Conservation (phyloP, 2,113 vertebrate genomes). For the Nestor notabilis region DNA sequence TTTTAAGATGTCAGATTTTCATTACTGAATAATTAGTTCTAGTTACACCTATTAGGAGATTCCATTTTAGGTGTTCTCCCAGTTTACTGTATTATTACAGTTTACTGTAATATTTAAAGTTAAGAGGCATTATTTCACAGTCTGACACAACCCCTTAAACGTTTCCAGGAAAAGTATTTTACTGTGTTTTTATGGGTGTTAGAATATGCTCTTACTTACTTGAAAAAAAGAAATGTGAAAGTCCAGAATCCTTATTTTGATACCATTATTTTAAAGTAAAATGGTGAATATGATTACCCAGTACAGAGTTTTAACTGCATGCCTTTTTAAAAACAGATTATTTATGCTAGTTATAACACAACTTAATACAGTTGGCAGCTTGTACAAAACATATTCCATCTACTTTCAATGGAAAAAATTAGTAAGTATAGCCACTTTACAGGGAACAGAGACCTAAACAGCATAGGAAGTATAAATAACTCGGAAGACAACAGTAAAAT, state of each 20-base stretch:
- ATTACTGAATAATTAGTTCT: background rate
- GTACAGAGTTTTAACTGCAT: background rate
- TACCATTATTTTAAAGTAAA: background rate
- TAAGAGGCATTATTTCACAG: background rate
- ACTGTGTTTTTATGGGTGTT: background rate
- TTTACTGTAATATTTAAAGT: background rate
- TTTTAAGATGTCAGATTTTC: background rate
- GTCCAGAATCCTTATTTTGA: background rate
- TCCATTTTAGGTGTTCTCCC: background rate
- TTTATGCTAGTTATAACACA: background rate
- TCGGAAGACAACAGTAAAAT: background rate
- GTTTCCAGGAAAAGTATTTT: background rate
- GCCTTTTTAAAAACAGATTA: background rate
- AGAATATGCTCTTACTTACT: background rate
- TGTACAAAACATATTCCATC: background rate
- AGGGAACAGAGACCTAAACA: background rate
- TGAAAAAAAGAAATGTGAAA: background rate
- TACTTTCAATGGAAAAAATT: background rate
- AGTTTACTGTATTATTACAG: background rate
- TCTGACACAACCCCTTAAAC: background rate
- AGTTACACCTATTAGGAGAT: background rate
- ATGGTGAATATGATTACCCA: background rate
- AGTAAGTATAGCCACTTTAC: background rate
- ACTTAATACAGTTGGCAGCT: background rate
- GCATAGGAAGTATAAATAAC: background rate